These are phyloP conservation scores for Caranx melampygus DNA, from an alignment of 2,113 vertebrate species.

Conservation along the genomic window DNA sequence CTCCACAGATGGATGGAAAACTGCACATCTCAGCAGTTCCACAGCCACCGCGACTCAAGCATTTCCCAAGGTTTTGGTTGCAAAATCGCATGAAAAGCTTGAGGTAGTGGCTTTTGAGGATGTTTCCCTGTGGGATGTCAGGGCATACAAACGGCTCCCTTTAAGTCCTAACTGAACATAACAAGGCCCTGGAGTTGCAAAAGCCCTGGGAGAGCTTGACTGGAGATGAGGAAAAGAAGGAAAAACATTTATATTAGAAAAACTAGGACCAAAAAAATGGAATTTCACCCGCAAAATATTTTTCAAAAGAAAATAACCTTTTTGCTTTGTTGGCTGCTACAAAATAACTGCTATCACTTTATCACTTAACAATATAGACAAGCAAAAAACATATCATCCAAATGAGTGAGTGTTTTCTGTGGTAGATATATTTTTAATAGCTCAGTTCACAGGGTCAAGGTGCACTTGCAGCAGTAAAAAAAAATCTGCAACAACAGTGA, in stretches of 20 bases:
- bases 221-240: conserved; percentile 21
- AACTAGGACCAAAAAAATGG: conserved; percentile 6
- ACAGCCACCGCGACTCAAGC: conserved; percentile 48
- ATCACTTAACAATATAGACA: neutral
- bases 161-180: conserved; percentile 71
- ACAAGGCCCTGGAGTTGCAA: conserved; percentile 57
- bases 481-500: no score
- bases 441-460: neutral
- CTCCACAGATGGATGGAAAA: conserved; percentile 60
- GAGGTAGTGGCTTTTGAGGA: conserved; percentile 58
- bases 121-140: conserved; percentile 61
- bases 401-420: neutral
- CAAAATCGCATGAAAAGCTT: conserved; percentile 68
- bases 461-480: no score
- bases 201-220: conserved; percentile 26
- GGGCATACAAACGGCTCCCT: conserved; percentile 66
- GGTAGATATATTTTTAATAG: neutral
- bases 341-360: neutral
- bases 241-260: conserved; percentile 28
- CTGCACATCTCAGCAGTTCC: conserved; percentile 69
- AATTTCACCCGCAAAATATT: conserved; percentile 16
- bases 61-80: conserved; percentile 65
- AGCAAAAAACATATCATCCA: neutral
- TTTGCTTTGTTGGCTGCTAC: neutral
- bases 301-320: conserved; percentile 25